Conservation (phyloP, 2,113 vertebrate genomes). For the Cephalophus harveyi region DNA sequence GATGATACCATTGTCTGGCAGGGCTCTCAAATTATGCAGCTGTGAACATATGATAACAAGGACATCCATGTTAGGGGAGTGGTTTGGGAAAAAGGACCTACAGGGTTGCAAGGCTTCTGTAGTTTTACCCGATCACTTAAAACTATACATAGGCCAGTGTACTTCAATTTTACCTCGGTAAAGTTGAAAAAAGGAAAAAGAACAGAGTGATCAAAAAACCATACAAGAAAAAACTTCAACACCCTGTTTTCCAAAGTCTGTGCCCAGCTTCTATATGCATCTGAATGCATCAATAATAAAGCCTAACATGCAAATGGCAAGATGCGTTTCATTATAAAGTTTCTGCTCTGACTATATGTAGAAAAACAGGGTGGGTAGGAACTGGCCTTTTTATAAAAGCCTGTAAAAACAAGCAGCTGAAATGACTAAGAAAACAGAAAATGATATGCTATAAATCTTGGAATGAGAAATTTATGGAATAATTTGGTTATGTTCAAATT, state of each 20-base stretch:
- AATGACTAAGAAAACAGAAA: constrained; percentile 28
- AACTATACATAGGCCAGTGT: neutral
- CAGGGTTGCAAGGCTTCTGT: neutral
- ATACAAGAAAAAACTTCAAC: neutral
- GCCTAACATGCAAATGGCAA: neutral
- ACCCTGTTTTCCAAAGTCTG: neutral
- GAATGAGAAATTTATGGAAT: neutral
- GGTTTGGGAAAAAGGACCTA: neutral
- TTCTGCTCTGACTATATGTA: neutral
- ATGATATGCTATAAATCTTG: neutral
- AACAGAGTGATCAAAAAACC: neutral
- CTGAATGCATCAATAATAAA: neutral
- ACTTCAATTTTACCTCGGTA: neutral
- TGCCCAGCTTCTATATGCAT: neutral
- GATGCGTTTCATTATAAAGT: neutral
- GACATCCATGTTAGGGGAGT: neutral
- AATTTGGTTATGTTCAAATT: neutral
- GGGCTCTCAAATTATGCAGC: neutral
- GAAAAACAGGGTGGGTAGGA: neutral
- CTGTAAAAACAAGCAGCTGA: neutral
- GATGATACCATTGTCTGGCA: neutral
- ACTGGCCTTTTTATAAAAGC: neutral
- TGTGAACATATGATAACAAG: neutral
- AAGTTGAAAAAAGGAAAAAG: neutral
- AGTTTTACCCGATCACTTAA: neutral